Conservation (phyloP, 2,113 vertebrate genomes). For the Donacobius atricapilla region DNA sequence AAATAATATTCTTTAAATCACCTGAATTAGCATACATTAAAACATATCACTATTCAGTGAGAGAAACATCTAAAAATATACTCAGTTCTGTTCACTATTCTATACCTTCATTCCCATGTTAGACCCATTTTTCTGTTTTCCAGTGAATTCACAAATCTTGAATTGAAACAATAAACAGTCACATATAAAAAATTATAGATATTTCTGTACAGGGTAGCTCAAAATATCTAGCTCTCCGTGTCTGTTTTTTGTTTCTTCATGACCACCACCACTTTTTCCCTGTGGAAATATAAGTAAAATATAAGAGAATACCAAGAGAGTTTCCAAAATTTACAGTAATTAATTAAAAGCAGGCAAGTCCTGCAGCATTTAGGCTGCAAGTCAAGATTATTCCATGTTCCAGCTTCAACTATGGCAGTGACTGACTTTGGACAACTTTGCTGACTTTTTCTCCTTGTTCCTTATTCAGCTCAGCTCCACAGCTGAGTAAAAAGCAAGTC, state of each 20-base stretch:
- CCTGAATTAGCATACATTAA: neutral
- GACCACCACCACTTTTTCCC: neutral
- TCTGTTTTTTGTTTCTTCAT: neutral
- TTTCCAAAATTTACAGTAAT: neutral
- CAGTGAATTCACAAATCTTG: neutral
- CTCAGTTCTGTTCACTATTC: neutral
- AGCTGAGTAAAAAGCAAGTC: conserved; percentile 33
- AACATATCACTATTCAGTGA: neutral
- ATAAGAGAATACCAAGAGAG: neutral
- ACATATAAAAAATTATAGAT: neutral
- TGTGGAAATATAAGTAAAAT: neutral
- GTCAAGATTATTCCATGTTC: neutral
- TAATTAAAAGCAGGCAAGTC: neutral
- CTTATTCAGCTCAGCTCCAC: conserved; percentile 46
- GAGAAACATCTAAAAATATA: neutral
- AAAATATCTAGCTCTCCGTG: neutral
- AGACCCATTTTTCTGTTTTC: neutral
- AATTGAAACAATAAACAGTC: neutral
- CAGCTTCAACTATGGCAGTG: neutral
- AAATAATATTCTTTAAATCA: neutral
- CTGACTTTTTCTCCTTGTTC: conserved; percentile 21
- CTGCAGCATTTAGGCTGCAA: neutral
- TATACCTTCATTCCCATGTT: neutral
- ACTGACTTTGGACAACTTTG: conserved; percentile 28
- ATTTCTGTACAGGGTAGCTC: neutral